Base-by-base conservation (phyloP, 2,113 vertebrate species). In the Turdus rufiventris region DNA sequence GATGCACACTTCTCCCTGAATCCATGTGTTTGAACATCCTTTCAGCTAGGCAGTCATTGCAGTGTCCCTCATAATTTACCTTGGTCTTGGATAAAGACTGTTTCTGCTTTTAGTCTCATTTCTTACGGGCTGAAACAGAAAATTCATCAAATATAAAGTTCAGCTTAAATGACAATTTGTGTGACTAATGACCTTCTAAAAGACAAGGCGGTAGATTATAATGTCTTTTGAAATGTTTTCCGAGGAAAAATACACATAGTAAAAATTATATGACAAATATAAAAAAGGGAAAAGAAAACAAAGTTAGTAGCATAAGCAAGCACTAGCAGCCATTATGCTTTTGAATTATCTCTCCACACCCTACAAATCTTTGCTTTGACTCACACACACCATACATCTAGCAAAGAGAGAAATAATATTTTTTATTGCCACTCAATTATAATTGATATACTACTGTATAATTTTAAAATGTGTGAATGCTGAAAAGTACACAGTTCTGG, bases 361-460 rank as follows among this genome's bases (percentile, higher is more conserved):
- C 72, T 72, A 95, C 75, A 95, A 88, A 92, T 76, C 91, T 96
- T 81, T 83, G 53, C 82, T 91, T 95, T 95, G 94, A 87, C 82
- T 93, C 68, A 85, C 0, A 3, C 13, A n/a, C 15, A 17, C 66
- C 18, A 73, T 94, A 43, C 53, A 61, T 62, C 76, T 78, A 74
- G 71, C 50, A 89, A 63, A 92, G 67, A 72, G 83, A 61, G 78
- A 89, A 95, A 89, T 86, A 79, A 67, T 61, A 63, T 57, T 76
- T 90, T 93, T 95, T 94, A 83, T 95, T 91, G 81, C 57, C 51
- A 50, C 70, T 96, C 91, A 95, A 93, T 95, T 96, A 92, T 89
- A 95, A 93, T 72, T 94, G 83, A 93, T 90, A 90, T 77, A 81
- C 48, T 92, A 66, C 78, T 72, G 31, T 81, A 61, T 82, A 24